Evolutionary conservation across 2,797 vertebrate genomes (phyloP).

Genomic region (Helarctos malayanus): DNA sequence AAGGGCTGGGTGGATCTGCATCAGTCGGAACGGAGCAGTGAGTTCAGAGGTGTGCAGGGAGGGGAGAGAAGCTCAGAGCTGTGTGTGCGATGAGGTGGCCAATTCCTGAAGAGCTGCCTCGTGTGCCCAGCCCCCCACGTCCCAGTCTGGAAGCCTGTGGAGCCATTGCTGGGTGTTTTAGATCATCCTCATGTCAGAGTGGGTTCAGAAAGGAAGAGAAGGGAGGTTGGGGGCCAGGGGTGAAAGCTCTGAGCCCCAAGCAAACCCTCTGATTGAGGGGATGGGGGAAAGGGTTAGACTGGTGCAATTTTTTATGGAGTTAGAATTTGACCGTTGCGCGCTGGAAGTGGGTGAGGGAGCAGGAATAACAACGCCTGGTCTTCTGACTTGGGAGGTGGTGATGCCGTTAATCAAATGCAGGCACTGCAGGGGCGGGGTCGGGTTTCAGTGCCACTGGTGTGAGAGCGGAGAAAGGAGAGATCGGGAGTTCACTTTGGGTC

Average conservation of each 20-base stretch:
- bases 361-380: neutral
- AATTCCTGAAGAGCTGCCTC: neutral
- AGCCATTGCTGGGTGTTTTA: neutral
- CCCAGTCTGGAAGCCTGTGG: neutral
- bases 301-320: neutral
- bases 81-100: neutral
- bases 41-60: neutral
- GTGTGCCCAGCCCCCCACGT: neutral
- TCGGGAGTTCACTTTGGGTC: neutral
- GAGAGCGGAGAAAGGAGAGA: neutral
- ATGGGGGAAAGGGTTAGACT: neutral
- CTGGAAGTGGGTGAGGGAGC: neutral
- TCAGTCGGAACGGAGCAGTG: neutral
- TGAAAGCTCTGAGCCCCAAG: neutral
- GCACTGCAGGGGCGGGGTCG: neutral
- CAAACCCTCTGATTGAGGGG: neutral
- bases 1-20: neutral
- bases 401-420: neutral
- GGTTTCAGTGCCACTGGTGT: accelerated
- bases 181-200: neutral
- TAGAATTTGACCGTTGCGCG: neutral
- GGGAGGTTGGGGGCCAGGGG: no score
- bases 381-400: neutral
- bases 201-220: neutral
- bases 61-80: neutral